Percentiles rank a stretch among this genome's conserved stretches.
Conservation (phyloP, 2,888 invertebrate genomes). For the Crepidodera aurea region DNA sequence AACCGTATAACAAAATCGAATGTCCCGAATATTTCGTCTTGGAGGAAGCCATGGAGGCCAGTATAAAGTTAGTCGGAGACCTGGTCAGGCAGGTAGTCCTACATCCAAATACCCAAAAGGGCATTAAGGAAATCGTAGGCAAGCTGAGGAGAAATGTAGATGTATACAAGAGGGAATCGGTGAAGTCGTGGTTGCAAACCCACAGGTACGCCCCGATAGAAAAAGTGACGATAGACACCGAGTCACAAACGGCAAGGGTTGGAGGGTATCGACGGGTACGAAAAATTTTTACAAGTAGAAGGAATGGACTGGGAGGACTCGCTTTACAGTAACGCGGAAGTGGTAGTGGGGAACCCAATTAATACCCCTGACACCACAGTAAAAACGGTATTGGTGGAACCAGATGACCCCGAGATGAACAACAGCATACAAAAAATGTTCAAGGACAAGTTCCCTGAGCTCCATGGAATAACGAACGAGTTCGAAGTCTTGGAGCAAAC, state of each 20-base stretch:
- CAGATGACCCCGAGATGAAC: background rate
- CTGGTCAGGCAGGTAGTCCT: background rate
- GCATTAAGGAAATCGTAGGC: too few relatives aligned
- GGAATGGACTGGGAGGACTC: background rate
- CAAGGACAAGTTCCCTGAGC: too few relatives aligned
- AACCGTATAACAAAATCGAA: background rate
- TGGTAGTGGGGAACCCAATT: background rate
- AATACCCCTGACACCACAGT: too few relatives aligned
- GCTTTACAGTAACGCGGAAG: background rate
- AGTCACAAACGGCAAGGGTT: background rate
- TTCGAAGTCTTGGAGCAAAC: background rate
- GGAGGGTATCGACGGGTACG: background rate
- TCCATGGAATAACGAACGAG: background rate
- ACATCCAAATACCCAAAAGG: background rate
- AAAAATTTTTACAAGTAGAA: background rate
- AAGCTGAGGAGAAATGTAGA: background rate
- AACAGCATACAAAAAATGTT: background rate
- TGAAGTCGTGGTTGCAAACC: too few relatives aligned
- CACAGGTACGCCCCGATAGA: background rate
- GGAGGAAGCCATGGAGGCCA: background rate
- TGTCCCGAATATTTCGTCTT: background rate
- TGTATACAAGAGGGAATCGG: too few relatives aligned
- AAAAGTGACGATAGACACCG: background rate
- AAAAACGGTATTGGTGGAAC: too few relatives aligned
- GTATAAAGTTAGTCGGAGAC: background rate